Percentiles rank a stretch among this genome's conserved stretches.
phyloP scores from a whole-genome alignment of 2,113 vertebrate species.

The Cololabis saira region DNA sequence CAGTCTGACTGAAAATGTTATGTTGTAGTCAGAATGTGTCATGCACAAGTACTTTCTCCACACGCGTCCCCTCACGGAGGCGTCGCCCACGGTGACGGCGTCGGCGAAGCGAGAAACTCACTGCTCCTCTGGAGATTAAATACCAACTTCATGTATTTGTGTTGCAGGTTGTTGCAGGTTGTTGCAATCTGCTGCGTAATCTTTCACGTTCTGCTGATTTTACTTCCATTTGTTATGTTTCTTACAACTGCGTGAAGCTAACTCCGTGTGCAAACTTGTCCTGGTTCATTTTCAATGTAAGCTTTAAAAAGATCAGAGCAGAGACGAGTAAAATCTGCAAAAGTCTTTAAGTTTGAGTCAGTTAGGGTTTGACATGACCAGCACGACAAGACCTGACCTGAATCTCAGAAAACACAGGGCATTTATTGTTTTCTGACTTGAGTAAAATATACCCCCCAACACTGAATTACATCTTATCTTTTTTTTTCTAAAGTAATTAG shows the following conservation, averaged over 20 bases:
- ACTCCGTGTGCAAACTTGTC: not conserved
- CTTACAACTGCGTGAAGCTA: not conserved
- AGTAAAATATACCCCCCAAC: too few species aligned
- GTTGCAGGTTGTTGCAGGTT: conserved; percentile 2
- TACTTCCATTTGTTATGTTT: not conserved
- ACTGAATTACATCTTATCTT: too few species aligned
- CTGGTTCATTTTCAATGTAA: too few species aligned
- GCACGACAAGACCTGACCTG: too few species aligned
- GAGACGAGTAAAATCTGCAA: too few species aligned
- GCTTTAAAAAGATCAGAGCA: too few species aligned
- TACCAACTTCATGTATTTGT: not conserved
- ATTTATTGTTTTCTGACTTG: too few species aligned
- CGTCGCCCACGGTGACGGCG: not conserved
- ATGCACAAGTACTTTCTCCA: conserved; percentile 11
- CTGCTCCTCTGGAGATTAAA: conserved; percentile 5
- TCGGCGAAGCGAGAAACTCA: conserved; percentile 51
- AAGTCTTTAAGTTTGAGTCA: too few species aligned
- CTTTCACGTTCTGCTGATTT: not conserved
- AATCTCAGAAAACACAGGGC: too few species aligned
- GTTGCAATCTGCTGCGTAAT: conserved; percentile 2
- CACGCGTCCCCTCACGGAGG: conserved; percentile 15
- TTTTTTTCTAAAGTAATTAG: too few species aligned
- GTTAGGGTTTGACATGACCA: too few species aligned
- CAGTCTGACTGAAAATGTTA: conserved; percentile 54
- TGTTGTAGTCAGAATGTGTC: conserved; percentile 44